These are phyloP conservation scores for Cassiopea xamachana DNA, from an alignment of 30 jellyfish, hydroid and myxozoan genomes.

Conservation along the genomic window DNA sequence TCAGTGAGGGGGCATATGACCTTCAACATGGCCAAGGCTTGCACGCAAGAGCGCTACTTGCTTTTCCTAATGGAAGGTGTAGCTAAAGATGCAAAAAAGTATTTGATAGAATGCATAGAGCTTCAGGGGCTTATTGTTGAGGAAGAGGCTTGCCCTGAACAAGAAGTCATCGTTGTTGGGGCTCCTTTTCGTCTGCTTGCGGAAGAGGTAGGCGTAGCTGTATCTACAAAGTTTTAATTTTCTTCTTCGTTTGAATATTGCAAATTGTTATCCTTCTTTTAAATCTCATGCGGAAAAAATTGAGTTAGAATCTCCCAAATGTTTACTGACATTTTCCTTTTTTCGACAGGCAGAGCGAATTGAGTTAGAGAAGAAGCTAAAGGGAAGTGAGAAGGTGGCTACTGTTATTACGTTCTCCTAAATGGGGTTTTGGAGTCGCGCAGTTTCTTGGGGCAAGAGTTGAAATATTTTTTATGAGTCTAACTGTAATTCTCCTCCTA, in stretches of 20 bases:
- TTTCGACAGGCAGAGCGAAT: conserved; percentile 75
- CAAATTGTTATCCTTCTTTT: too few relatives aligned
- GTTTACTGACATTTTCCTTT: too few relatives aligned
- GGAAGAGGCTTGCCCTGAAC: conserved; percentile 56
- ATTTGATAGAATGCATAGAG: conserved; percentile 42
- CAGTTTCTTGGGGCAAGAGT: too few relatives aligned
- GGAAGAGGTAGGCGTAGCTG: conserved; percentile 50
- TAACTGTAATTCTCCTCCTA: too few relatives aligned
- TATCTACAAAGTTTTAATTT: too few relatives aligned
- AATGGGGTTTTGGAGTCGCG: too few relatives aligned
- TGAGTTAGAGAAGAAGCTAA: conserved; percentile 61
- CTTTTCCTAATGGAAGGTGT: conserved; percentile 14
- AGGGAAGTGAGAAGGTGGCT: conserved; percentile 65
- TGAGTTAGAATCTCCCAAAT: too few relatives aligned
- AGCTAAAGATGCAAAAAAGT: conserved; percentile 34
- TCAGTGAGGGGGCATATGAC: neutral
- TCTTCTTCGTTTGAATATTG: too few relatives aligned
- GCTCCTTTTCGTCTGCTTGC: conserved; percentile 57
- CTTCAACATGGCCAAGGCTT: neutral
- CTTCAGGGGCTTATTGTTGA: conserved; percentile 44
- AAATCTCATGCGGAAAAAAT: too few relatives aligned
- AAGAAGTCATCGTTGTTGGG: conserved; percentile 42
- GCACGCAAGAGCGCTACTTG: conserved; percentile 34
- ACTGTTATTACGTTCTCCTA: too few relatives aligned
- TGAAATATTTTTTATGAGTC: too few relatives aligned